phyloP scores from a whole-genome alignment of 2,797 vertebrate species.

The Sebastes ruberrimus region DNA sequence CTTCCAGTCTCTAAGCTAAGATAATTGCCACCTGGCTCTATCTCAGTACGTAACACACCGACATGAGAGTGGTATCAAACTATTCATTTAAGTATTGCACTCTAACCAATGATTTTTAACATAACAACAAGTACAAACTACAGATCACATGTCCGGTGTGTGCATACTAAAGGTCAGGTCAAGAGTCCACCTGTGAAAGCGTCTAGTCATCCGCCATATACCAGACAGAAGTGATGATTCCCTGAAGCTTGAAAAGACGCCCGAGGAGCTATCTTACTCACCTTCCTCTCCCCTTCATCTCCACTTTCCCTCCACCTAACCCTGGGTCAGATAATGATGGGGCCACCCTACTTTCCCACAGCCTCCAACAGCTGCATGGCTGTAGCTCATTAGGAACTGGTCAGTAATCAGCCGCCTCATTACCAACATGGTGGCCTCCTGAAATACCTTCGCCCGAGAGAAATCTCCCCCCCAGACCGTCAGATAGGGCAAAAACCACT shows the following conservation, averaged over 20 bases:
- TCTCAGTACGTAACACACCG: not conserved
- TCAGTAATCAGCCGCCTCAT: conserved; percentile 77
- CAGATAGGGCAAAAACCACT: conserved; percentile 50
- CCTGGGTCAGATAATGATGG: conserved; percentile 71
- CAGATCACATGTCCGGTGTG: not conserved
- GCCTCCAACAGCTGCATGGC: conserved; percentile 76
- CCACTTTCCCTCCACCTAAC: conserved; percentile 55
- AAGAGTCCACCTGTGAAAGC: conserved; percentile 7
- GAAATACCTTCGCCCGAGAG: conserved; percentile 35
- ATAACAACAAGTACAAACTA: not conserved
- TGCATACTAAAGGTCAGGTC: not conserved
- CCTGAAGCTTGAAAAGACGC: conserved; percentile 23
- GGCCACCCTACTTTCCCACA: conserved; percentile 75
- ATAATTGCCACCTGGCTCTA: not conserved
- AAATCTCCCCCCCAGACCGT: conserved; percentile 21
- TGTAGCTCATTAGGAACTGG: conserved; percentile 67
- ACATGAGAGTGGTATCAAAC: not conserved
- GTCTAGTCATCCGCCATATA: conserved; percentile 19
- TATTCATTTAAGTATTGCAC: not conserved
- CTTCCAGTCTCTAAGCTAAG: not conserved
- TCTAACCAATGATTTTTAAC: not conserved
- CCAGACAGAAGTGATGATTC: conserved; percentile 8
- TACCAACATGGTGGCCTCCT: conserved; percentile 61
- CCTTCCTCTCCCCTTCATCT: conserved; percentile 44
- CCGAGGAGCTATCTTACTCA: conserved; percentile 33